phyloP scores from a whole-genome alignment of 2,888 invertebrate species.

The Athripsodes cinereus region DNA sequence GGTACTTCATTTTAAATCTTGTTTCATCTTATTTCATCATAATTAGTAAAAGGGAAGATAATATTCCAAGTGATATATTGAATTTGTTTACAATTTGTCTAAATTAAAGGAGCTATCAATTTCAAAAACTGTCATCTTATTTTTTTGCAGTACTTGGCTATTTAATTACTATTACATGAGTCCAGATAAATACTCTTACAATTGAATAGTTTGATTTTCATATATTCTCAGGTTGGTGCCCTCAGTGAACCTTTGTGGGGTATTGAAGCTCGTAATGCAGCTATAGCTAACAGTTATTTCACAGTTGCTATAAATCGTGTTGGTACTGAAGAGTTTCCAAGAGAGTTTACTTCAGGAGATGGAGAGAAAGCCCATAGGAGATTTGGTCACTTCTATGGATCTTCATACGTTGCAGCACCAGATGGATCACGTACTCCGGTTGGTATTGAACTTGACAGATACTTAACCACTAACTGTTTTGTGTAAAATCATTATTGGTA shows the following conservation, averaged over 20 bases:
- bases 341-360: constrained; percentile 82
- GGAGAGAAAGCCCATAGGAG: constrained; percentile 67
- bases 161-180: not conserved
- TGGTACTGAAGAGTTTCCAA: constrained; percentile 76
- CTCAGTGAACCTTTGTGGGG: constrained; percentile 92
- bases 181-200: not conserved
- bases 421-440: constrained; percentile 91
- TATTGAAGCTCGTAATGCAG: constrained; percentile 92
- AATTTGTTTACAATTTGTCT: no score
- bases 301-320: constrained; percentile 92
- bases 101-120: no score
- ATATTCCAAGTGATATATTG: no score
- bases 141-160: no score
- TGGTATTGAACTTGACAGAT: constrained; percentile 31
- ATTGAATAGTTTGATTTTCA: not conserved
- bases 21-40: no score
- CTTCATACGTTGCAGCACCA: constrained; percentile 89
- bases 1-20: constrained; percentile 38
- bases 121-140: no score
- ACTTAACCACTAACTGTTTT: no score
- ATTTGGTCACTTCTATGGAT: constrained; percentile 94
- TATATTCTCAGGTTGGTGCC: constrained; percentile 41
- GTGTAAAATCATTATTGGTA: no score
- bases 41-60: no score
- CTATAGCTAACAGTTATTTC: constrained; percentile 92